These are phyloP conservation scores for Electrona antarctica DNA, from an alignment of 2,113 vertebrate genomes.

Conservation along the genomic window DNA sequence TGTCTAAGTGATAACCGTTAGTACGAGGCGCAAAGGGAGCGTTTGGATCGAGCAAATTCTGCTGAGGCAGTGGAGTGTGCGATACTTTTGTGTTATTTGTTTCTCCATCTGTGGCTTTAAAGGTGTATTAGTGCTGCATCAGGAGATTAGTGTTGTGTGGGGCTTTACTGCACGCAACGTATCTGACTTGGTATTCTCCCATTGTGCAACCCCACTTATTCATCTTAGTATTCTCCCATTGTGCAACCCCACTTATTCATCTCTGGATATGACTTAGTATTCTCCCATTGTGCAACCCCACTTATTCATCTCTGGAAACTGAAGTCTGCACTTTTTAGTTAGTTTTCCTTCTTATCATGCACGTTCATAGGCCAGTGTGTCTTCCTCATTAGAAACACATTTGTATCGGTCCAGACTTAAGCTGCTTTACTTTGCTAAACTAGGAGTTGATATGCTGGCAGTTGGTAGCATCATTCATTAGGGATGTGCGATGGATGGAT, in stretches of 20 bases:
- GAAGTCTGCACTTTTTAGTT: neutral
- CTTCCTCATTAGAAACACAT: too few species aligned
- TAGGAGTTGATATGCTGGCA: too few species aligned
- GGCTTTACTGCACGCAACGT: neutral
- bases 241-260: too few species aligned
- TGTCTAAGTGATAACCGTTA: neutral
- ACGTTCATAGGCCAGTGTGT: neutral
- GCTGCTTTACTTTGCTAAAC: too few species aligned
- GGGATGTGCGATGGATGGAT: too few species aligned
- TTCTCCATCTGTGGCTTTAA: neutral
- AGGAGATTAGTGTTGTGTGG: neutral
- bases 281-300: neutral
- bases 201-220: neutral
- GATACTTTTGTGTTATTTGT: neutral
- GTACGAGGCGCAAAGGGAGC: neutral
- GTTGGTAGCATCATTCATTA: too few species aligned
- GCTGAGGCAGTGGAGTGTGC: neutral
- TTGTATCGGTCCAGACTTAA: too few species aligned
- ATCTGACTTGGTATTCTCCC: slow-evolving; percentile 1
- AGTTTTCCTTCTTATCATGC: neutral
- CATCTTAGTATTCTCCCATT: too few species aligned
- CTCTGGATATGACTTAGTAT: neutral
- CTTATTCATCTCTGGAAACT: neutral
- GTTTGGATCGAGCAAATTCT: neutral
- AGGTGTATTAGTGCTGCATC: neutral